phyloP scores from a whole-genome alignment of 2,113 vertebrate species.

The Plecotus auritus region DNA sequence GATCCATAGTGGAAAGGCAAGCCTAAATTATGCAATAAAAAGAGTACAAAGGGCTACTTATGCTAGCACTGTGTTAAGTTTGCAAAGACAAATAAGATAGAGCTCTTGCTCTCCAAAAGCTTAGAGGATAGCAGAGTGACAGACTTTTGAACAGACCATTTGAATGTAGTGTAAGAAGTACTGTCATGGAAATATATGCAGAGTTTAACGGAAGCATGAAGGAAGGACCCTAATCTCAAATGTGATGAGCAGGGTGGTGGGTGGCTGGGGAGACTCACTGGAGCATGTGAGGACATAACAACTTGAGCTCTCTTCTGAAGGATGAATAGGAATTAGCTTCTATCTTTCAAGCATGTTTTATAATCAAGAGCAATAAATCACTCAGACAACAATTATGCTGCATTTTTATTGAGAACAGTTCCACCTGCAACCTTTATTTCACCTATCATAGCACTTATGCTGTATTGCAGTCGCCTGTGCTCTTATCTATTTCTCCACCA shows the following conservation, averaged over 20 bases:
- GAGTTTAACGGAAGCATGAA: not conserved
- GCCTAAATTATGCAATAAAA: not conserved
- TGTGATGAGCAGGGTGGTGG: not conserved
- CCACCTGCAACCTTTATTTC: conserved; percentile 38
- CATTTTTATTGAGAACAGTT: conserved; percentile 51
- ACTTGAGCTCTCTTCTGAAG: conserved; percentile 9
- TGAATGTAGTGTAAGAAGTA: not conserved
- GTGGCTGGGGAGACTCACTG: not conserved
- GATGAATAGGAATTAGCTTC: conserved; percentile 24
- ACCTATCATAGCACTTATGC: conserved; percentile 49
- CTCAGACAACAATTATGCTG: conserved; percentile 43
- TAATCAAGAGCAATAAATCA: conserved; percentile 65
- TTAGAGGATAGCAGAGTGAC: not conserved
- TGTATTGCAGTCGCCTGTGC: conserved; percentile 37
- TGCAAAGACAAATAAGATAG: not conserved
- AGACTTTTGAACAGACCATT: not conserved
- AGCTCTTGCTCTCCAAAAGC: not conserved
- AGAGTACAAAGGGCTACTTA: not conserved
- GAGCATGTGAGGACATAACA: conserved; percentile 23
- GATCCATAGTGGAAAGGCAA: not conserved
- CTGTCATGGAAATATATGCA: not conserved
- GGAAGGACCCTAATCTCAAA: not conserved
- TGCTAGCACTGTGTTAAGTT: not conserved
- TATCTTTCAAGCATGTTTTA: conserved; percentile 39
- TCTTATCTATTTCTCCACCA: conserved; percentile 6